A percentile compares a stretch with the other conserved stretches of the same genome.
phyloP scores from a whole-genome alignment of 2,113 vertebrate genomes.

The Terrapene triunguis region DNA sequence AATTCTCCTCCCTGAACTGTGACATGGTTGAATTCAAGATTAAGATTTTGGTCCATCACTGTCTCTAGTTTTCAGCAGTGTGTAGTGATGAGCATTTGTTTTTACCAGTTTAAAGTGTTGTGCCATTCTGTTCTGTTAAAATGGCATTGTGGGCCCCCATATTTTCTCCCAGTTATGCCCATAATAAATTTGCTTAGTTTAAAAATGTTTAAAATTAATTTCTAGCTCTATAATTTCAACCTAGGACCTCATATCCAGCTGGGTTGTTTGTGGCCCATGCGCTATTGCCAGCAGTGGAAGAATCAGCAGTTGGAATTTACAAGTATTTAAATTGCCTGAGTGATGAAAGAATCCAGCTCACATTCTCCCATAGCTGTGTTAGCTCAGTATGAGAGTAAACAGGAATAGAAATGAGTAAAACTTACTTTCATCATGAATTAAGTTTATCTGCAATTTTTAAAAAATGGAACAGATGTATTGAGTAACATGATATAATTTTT shows the following conservation, averaged over 20 bases:
- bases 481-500: background rate
- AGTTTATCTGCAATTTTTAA: background rate
- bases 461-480: background rate
- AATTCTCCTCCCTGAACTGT: background rate
- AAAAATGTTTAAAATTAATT: background rate
- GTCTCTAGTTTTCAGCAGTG: background rate
- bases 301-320: background rate
- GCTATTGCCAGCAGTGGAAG: background rate
- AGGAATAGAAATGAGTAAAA: background rate
- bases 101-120: background rate
- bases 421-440: background rate
- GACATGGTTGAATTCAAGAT: background rate
- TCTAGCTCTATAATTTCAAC: background rate
- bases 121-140: background rate
- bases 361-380: background rate
- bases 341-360: background rate
- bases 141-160: background rate
- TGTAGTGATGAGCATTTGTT: background rate
- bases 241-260: background rate
- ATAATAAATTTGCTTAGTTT: background rate
- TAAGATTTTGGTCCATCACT: background rate
- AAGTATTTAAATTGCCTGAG: background rate
- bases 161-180: background rate
- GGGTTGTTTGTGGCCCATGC: background rate
- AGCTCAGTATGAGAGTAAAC: accelerated